Evolutionary conservation across 2,113 vertebrate genomes (phyloP).

Genomic region (Sus scrofa): T2T-Sscrofa CM000816.6:22117001-22117500

Average conservation of each 20-base stretch:
- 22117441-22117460: neutral
- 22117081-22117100: no score
- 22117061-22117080: no score
- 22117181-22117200: constrained; percentile 50
- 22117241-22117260: neutral
- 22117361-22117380: constrained; percentile 43
- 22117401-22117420: neutral
- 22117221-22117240: neutral
- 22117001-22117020: no score
- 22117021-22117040: no score
- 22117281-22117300: neutral
- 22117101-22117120: no score
- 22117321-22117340: neutral
- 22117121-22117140: neutral
- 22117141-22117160: constrained; percentile 33
- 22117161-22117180: constrained; percentile 8
- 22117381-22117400: neutral
- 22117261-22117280: neutral
- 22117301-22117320: constrained; percentile 23
- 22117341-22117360: neutral
- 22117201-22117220: constrained; percentile 36
- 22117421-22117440: neutral
- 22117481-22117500: neutral
- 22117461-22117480: neutral
- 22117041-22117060: no score